Evolutionary conservation across 2,797 vertebrate species (phyloP).

Genomic region (Hemitrygon akajei): DNA sequence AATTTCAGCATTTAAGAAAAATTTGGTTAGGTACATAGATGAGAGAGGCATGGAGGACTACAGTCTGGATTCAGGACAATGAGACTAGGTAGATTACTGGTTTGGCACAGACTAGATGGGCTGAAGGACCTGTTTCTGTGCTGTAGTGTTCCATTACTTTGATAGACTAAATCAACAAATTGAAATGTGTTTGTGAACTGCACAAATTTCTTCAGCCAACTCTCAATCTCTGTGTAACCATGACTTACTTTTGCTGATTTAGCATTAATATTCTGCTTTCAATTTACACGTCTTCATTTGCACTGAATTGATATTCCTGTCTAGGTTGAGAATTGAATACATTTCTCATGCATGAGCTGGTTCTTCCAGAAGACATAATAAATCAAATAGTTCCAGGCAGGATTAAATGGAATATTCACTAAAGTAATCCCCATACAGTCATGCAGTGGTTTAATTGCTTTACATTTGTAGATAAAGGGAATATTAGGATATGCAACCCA

Average conservation of each 20-base stretch:
- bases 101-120: no score
- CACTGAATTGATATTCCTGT: not conserved
- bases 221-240: not conserved
- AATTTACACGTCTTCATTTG: not conserved
- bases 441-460: not conserved
- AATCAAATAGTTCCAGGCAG: not conserved
- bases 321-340: not conserved
- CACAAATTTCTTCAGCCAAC: not conserved
- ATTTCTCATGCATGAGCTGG: no score
- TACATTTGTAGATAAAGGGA: not conserved
- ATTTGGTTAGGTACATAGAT: no score
- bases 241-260: not conserved
- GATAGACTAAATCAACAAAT: no score
- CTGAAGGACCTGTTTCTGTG: no score
- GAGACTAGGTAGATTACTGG: no score
- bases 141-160: no score
- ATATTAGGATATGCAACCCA: not conserved
- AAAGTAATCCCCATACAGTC: not conserved
- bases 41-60: no score
- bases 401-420: not conserved
- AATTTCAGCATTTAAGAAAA: no score
- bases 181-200: not conserved
- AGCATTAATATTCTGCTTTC: not conserved
- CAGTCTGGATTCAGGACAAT: no score
- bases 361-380: not conserved